Percentiles rank a stretch among this genome's conserved stretches.
These are phyloP conservation scores for Mythimna vitellina DNA, from an alignment of 2,888 invertebrate genomes.

Conservation along the genomic window DNA sequence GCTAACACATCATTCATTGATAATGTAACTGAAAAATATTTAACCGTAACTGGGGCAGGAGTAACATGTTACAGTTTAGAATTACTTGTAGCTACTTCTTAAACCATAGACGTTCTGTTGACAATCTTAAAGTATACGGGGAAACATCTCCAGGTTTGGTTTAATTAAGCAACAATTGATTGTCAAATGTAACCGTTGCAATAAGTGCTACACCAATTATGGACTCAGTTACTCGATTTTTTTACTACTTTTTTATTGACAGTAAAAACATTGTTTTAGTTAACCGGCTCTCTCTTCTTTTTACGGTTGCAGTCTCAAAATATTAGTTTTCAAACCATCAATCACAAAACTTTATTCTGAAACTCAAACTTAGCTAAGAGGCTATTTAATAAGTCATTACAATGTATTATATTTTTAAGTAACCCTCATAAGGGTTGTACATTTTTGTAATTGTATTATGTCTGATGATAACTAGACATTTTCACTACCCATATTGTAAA, in stretches of 20 bases:
- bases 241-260: not conserved
- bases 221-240: too few relatives aligned
- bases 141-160: too few relatives aligned
- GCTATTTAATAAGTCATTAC: slow-evolving; percentile 52
- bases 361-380: slow-evolving; percentile 49
- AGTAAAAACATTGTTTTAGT: not conserved
- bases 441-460: slow-evolving; percentile 1
- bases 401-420: slow-evolving; percentile 33
- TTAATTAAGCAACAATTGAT: not conserved
- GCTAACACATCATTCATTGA: too few relatives aligned
- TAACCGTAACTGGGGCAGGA: not conserved
- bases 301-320: slow-evolving; percentile 9
- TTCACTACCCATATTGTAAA: slow-evolving; percentile 3
- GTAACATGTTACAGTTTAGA: not conserved
- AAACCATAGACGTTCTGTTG: not conserved
- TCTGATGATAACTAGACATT: not conserved
- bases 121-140: too few relatives aligned
- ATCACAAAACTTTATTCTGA: slow-evolving; percentile 20
- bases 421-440: slow-evolving; percentile 5
- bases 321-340: not conserved
- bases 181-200: not conserved
- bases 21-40: not conserved
- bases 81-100: not conserved
- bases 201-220: not conserved
- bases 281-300: not conserved